Evolutionary conservation across 2,113 vertebrate species (phyloP), one percentile per base, ranked within the genome.

Genomic region (Nycticorax nycticorax): DNA sequence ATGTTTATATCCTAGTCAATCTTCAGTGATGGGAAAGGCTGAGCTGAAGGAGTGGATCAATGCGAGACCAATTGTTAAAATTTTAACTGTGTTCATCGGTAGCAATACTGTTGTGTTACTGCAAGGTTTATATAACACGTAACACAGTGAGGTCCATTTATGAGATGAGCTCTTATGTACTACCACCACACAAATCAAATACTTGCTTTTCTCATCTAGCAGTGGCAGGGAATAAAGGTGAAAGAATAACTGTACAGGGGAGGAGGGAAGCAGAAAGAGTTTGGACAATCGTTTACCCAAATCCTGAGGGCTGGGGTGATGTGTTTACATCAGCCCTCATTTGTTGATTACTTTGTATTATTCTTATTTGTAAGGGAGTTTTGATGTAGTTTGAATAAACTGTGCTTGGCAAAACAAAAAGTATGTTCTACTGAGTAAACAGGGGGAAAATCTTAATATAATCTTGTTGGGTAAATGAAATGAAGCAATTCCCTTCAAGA

Each of bases 1-100:
- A 56, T 95, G 72, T 79, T 95, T 95, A 86, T 95, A 92, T 92
- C 73, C 92, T 45, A 88, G 89, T 95, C 94, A 95, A 37, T 93
- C 83, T 85, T 82, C 10, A 10, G 93, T 47, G 86, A 78, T 95
- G 92, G 92, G 95, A 95, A 96, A 93, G 69, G 69, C 53, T 92
- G 96, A 97, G 73, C 85, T 33, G 63, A 97, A 76, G 80, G 60
- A 89, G 23, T 7, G 85, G 89, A 96, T 96, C 96, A 85, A 93
- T 95, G 71, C 55, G 62, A 96, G 53, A 88, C n/a, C 89, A 77
- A 85, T 62, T 96, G 89, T 80, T 96, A 89, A 63, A 91, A 66
- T 88, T 94, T 88, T 82, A 57, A 50, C 83, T n/a, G 37, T 69
- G 52, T 33, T 93, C 69, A 59, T 87, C 43, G 41, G 80, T 64